phyloP scores from a whole-genome alignment of 2,888 invertebrate species.

The Tetropium fuscum region DNA sequence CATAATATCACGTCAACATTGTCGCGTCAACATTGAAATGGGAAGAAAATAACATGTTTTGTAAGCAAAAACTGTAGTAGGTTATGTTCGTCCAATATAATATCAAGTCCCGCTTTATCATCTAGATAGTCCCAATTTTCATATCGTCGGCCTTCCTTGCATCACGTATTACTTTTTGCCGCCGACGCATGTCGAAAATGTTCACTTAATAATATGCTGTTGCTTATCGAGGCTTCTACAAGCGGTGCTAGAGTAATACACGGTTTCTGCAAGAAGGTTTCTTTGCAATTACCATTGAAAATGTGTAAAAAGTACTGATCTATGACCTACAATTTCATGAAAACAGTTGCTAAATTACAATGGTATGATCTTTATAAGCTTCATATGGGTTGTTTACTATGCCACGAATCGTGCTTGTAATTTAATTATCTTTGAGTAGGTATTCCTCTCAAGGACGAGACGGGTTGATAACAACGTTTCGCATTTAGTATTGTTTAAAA shows the following conservation, averaged over 20 bases:
- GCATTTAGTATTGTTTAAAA: too few species aligned
- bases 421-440: slow-evolving; percentile 32
- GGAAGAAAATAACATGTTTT: too few species aligned
- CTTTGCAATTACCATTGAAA: slow-evolving; percentile 27
- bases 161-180: slow-evolving; percentile 32
- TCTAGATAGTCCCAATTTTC: slow-evolving; percentile 21
- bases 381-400: too few species aligned
- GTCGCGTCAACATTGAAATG: too few species aligned
- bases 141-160: slow-evolving; percentile 20
- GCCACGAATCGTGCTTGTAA: slow-evolving; percentile 36
- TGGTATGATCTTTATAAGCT: slow-evolving; percentile 36
- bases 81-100: background rate
- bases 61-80: too few species aligned
- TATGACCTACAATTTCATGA: slow-evolving; percentile 29
- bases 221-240: slow-evolving; percentile 36
- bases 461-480: too few species aligned
- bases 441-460: slow-evolving; percentile 12
- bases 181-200: slow-evolving; percentile 31
- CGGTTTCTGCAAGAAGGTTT: slow-evolving; percentile 14
- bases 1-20: too few species aligned
- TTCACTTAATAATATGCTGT: slow-evolving; percentile 45
- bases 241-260: slow-evolving; percentile 19
- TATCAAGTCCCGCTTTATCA: slow-evolving; percentile 9
- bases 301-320: slow-evolving; percentile 33
- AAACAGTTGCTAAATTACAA: slow-evolving; percentile 41